Evolutionary conservation across 2,888 invertebrate species (phyloP), one percentile per base, ranked within the genome.

Genomic region (Imbricaverruca yamaguchii): DNA sequence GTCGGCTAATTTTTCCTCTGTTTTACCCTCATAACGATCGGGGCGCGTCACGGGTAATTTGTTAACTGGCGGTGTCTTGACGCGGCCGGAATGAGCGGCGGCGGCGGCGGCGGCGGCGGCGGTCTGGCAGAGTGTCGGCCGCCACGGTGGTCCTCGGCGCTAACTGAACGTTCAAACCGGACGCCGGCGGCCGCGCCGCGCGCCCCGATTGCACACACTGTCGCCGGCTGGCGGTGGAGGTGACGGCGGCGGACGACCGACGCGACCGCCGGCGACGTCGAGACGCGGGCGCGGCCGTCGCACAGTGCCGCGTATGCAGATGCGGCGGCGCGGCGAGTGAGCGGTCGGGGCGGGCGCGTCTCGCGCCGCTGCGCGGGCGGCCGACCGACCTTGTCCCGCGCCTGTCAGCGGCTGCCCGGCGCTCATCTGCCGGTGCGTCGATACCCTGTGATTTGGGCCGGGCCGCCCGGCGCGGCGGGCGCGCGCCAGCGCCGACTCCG

Each of bases 401-500:
- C 3, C 67, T 67, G 67, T 67, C 67, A 25, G 67, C 67, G 67
- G 67, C 67, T 13, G 7, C 65, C 23, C 65, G 0, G 65, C 10
- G n/a, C 67, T 11, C 11, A 25, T n/a, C n/a, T 11, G 12, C 13
- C 25, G 13, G 67, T 11, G 23, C n/a, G 25, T 25, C 23, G 13
- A 4, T 12, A 67, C 67, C 67, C 67, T 67, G 67, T 67, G 67
- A 67, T 67, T 67, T 67, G 67, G 67, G 25, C 67, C 13, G 67
- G 15, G 18, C 67, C 67, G 67, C 25, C 67, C 18, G 61, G 18
- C 18, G 0, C 7, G 67, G 9, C 23, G 10, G 23, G 7, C 65
- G 65, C 65, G 25, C 67, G 18, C 21, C 61, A 8, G n/a, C 65
- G n/a, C n/a, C 23, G n/a, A 0, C n/a, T 8, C 65, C 13, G 67